Base-by-base conservation (phyloP, 2,797 vertebrate species). In the Girardinus metallicus region DNA sequence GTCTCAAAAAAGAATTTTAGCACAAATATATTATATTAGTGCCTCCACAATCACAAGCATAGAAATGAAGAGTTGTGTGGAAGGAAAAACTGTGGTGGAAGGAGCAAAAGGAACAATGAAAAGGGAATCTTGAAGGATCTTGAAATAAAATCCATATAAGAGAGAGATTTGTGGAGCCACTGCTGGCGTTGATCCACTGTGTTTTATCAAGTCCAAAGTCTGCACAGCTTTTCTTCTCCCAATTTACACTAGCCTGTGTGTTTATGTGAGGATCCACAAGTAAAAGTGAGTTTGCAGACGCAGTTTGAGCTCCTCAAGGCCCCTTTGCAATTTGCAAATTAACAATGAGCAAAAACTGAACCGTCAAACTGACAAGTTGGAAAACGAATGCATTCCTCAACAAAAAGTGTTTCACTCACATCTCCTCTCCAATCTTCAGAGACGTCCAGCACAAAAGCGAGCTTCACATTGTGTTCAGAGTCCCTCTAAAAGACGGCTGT, bases 371-470 rank as follows among this genome's bases (percentile, higher is more conserved):
- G 5, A 53, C n/a, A 12, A 29, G 18, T 34, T 82, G 26, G 31
- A 77, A 62, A 83, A 43, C 1, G 41, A n/a, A 5, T 0, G 0
- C 51, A 29, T 36, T 74, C 75, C 31, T 49, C 15, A 46, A 72
- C 43, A 46, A 16, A n/a, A 60, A 70, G 43, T 16, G 15, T 57
- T 51, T 47, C 43, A 36, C 60, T 73, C 43, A 16, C 16, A 39
- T 55, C 47, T 70, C 62, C 26, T 75, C 16, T 43, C 57, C 72
- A 73, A 74, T 70, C 11, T 11, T 34, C 7, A n/a, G 66, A 29
- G 44, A 49, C 23, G 5, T 83, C 55, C 46, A 23, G 74, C 79
- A 76, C 79, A 51, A 71, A 21, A 72, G 43, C 31, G 44, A 43
- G 34, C 60, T 73, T 85, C 53, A 39, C 34, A 29, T 46, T 15